Conservation (phyloP, 2,888 invertebrate genomes). For the Dolomedes plantarius region DNA sequence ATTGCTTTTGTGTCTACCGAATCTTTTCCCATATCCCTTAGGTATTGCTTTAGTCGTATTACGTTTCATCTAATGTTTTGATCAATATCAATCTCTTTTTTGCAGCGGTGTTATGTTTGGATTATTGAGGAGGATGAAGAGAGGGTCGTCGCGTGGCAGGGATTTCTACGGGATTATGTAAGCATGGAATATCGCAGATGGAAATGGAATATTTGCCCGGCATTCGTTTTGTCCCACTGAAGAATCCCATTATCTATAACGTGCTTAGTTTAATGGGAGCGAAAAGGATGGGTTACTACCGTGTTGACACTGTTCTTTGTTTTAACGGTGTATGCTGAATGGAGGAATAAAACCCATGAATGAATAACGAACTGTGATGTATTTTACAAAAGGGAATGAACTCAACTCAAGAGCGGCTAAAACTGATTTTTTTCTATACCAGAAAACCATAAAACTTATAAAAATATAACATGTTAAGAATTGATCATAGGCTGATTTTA, state of each 20-base stretch:
- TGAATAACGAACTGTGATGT: no score
- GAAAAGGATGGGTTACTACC: not conserved
- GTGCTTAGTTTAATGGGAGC: not conserved
- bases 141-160: conserved; percentile 27
- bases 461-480: no score
- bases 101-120: conserved; percentile 21
- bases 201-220: conserved; percentile 61
- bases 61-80: conserved; percentile 20
- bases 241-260: not conserved
- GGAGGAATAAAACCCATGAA: no score
- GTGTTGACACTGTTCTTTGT: no score
- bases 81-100: conserved; percentile 65
- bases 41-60: not conserved
- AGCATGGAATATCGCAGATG: conserved; percentile 60
- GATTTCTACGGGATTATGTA: conserved; percentile 52
- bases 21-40: not conserved
- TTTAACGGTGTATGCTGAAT: no score
- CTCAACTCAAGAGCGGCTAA: no score
- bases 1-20: not conserved
- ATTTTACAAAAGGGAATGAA: no score
- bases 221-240: conserved; percentile 41
- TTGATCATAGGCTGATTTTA: no score
- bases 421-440: no score
- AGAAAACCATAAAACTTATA: no score
- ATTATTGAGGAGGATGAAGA: conserved; percentile 8